phyloP scores from a whole-genome alignment of 2,797 vertebrate species.

The Lophotriccus pileatus region DNA sequence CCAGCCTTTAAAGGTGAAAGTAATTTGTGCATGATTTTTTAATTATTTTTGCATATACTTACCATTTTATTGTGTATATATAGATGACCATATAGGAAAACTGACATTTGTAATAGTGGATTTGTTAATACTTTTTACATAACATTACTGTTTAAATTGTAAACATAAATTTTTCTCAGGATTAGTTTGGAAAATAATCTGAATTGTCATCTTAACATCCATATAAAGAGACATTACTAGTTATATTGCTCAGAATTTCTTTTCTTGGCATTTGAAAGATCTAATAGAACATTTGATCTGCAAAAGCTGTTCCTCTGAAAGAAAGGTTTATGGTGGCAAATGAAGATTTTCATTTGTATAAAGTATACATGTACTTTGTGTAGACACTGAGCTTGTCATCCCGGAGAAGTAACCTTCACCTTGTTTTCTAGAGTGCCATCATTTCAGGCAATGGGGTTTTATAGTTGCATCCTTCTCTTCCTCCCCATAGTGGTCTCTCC shows the following conservation, averaged over 20 bases:
- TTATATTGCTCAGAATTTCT: constrained; percentile 65
- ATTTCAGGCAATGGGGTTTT: constrained; percentile 67
- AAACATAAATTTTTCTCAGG: constrained; percentile 79
- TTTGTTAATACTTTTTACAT: constrained; percentile 87
- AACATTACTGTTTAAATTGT: constrained; percentile 83
- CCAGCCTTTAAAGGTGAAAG: constrained; percentile 74
- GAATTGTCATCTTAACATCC: constrained; percentile 76
- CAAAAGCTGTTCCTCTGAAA: constrained; percentile 65
- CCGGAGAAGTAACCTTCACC: constrained; percentile 49
- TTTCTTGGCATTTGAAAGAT: constrained; percentile 69
- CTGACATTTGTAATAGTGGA: constrained; percentile 84
- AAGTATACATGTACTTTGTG: constrained; percentile 71
- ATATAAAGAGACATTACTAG: constrained; percentile 66
- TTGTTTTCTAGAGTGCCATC: constrained; percentile 70
- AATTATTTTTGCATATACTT: constrained; percentile 84
- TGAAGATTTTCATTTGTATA: constrained; percentile 73
- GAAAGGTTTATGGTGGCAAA: constrained; percentile 71
- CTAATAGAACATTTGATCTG: constrained; percentile 68
- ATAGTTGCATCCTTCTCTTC: constrained; percentile 51
- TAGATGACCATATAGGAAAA: constrained; percentile 79
- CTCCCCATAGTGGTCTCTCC: constrained; percentile 15
- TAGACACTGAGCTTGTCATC: constrained; percentile 71
- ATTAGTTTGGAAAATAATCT: constrained; percentile 78
- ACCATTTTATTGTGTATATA: constrained; percentile 84
- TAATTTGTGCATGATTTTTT: constrained; percentile 80